Evolutionary conservation across 2,113 vertebrate species (phyloP), one percentile per base, ranked within the genome.

Genomic region (Malurus cyaneus): DNA sequence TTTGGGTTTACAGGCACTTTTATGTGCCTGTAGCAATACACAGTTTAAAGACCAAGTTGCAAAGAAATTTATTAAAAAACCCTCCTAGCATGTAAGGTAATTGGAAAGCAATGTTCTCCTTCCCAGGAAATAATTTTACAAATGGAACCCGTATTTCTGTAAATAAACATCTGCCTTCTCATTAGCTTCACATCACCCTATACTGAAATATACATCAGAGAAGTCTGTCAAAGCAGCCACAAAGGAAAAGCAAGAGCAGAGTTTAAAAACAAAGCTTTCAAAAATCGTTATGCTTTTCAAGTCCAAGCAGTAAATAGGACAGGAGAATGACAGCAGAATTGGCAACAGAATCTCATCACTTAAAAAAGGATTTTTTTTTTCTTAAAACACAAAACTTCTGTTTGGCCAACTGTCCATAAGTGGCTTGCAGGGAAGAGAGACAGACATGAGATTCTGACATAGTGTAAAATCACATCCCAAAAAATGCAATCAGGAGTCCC

Each of bases 191-290:
- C 83, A 71, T 93, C 88, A 94, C 66, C 90, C 80, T 94, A 66
- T 69, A 25, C 93, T 93, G 90, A 96, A 96, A 96, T 92, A 95
- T 95, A 95, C 94, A 97, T 97, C 92, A 92, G 84, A 96, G 80
- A 36, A 92, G 61, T 26, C 95, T 93, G 80, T 93, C 92, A 96
- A 83, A 92, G 62, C 86, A 93, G 83, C n/a, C 91, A 92, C 94
- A 93, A 80, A 96, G 80, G 89, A 77, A 94, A 95, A 93, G 87
- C 80, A 91, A 93, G 57, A 92, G 72, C 86, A 92, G 88, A 86
- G 88, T 96, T 96, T 95, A 92, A 96, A 96, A 97, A 89, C 81
- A 88, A 89, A 96, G 73, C 84, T 83, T 94, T 96, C 92, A 96
- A 86, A 92, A 94, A 81, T 66, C n/a, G 77, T 91, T 94, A 52